Evolutionary conservation across 2,797 vertebrate genomes (phyloP), one percentile per base, ranked within the genome.

Genomic region (Scolopax rusticola): DNA sequence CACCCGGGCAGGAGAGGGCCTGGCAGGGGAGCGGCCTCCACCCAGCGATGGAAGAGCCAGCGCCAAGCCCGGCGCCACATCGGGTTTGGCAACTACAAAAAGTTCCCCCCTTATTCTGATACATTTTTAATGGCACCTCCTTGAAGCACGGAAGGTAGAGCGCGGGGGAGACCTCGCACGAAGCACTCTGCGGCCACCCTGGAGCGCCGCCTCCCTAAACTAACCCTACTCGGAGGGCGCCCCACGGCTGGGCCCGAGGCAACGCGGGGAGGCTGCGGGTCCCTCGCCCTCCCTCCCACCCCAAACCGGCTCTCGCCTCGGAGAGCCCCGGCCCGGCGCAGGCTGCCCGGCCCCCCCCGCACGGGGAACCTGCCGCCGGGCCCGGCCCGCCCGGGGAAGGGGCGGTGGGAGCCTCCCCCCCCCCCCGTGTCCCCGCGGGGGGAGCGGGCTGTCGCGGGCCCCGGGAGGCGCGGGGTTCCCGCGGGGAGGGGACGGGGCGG

Each of bases 21-120:
- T 19, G 18, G 2, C 12, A 0, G 36, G 33, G 50, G 12, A 53
- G 14, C 38, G 13, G 36, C 28, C 43, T 25, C 36, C 12, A 9
- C 28, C 9, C 6, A 27, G 23, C 27, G 7, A 13, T 2, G 0
- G 43, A 41, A 13, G 8, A 21, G 10, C 0, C 18, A 8, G 33
- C 38, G 25, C 48, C 61, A 3, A 23, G 68, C 38, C 15, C 56
- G 7, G 48, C 9, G 2, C 0, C 4, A 41, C 10, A 53, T 11
- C 8, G 1, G 41, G 2, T 3, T 1, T 19, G 28, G 6, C 8
- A 19, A 2, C 53, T 27, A 1, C 0, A 3, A 6, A 15, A 47
- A 77, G 30, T 6, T 13, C 3, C 3, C 38, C 13, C 32, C 27
- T 36, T 74, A 2, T 48, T 71, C 1, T 3, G 13, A 21, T 15